These are phyloP conservation scores for Amphipoea lucens DNA, from an alignment of 2,888 invertebrate genomes.

Conservation along the genomic window DNA sequence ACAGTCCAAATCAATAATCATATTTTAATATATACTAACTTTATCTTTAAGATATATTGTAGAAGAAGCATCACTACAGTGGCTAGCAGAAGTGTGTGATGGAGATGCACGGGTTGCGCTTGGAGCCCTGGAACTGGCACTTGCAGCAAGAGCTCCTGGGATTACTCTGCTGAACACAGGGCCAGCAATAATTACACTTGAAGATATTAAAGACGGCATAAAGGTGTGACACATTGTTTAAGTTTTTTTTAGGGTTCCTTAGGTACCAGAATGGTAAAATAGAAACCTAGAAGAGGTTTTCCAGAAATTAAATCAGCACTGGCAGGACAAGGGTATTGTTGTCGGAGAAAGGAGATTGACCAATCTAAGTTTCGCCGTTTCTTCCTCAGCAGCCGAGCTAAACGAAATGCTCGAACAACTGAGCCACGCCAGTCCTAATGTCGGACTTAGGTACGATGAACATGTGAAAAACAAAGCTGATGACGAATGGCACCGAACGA, in stretches of 20 bases:
- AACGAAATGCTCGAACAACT: not conserved
- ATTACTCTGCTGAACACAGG: slow-evolving; percentile 70
- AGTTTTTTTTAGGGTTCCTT: not conserved
- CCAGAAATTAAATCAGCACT: not conserved
- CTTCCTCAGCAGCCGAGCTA: not conserved
- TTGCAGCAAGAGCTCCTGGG: slow-evolving; percentile 88
- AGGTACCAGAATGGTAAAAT: not conserved
- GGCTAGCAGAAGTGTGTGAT: slow-evolving; percentile 94
- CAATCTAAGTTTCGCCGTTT: not conserved
- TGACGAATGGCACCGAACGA: not conserved
- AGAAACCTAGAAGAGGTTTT: not conserved
- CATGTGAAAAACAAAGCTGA: not conserved
- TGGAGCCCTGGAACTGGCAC: slow-evolving; percentile 93
- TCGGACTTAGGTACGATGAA: not conserved
- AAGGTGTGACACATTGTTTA: slow-evolving; percentile 86
- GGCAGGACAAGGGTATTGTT: not conserved
- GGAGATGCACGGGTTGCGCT: slow-evolving; percentile 95
- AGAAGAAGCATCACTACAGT: slow-evolving; percentile 91
- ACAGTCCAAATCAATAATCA: not conserved
- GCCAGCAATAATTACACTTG: slow-evolving; percentile 89
- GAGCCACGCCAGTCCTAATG: not conserved
- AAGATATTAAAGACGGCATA: slow-evolving; percentile 93
- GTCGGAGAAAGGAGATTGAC: not conserved
- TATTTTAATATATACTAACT: not conserved
- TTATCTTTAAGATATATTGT: slow-evolving; percentile 76